phyloP scores from a whole-genome alignment of 2,888 invertebrate genomes.

The Hydriomena furcata region DNA sequence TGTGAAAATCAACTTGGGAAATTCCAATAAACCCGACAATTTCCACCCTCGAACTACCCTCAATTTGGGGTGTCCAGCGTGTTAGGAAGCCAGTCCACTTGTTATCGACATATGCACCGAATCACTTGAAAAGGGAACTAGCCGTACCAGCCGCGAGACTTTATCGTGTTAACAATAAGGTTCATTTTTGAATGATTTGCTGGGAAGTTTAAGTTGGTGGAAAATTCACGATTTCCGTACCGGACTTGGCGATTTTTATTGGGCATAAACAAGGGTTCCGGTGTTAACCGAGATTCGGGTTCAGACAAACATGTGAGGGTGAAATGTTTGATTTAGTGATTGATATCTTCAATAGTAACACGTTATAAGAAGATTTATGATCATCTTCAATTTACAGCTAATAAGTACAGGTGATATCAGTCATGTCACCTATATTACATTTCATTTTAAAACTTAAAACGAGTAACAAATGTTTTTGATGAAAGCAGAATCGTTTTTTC shows the following conservation, averaged over 20 bases:
- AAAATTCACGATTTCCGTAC: slow-evolving; percentile 75
- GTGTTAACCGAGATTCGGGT: slow-evolving; percentile 64
- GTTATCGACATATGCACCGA: slow-evolving; percentile 75
- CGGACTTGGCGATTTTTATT: slow-evolving; percentile 80
- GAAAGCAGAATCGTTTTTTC: no score
- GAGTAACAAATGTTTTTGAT: no score
- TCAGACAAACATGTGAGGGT: slow-evolving; percentile 61
- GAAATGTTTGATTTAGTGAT: slow-evolving; percentile 49
- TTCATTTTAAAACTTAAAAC: no score
- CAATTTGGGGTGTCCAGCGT: slow-evolving; percentile 76
- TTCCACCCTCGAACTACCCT: slow-evolving; percentile 68
- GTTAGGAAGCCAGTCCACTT: slow-evolving; percentile 75
- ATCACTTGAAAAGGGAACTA: slow-evolving; percentile 61
- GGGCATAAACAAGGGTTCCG: slow-evolving; percentile 70
- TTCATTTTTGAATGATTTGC: slow-evolving; percentile 29
- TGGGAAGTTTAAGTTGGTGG: slow-evolving; percentile 31
- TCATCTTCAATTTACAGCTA: no score
- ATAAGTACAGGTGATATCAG: no score
- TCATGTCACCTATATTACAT: no score
- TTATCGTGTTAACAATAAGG: slow-evolving; percentile 11
- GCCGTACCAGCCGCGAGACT: slow-evolving; percentile 30
- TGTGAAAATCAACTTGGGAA: slow-evolving; percentile 72
- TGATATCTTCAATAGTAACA: slow-evolving; percentile 9
- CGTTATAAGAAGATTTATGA: no score
- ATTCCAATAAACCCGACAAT: slow-evolving; percentile 75